These are phyloP conservation scores for Leptinotarsa undecemlineata DNA, from an alignment of 1,140 invertebrate genomes.

Conservation along the genomic window DNA sequence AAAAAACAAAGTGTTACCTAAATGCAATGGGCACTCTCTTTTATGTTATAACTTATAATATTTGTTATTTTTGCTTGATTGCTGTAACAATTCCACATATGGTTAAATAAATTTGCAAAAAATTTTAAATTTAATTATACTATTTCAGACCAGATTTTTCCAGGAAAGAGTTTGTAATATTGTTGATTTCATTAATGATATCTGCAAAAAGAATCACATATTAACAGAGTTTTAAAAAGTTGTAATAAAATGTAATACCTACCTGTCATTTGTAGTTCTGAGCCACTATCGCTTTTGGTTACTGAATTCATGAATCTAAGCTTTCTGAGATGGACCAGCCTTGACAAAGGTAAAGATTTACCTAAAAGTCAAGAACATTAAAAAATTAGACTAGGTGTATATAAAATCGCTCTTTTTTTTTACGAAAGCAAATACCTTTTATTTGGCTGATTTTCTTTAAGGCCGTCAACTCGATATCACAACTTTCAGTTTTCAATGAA, in stretches of 20 bases:
- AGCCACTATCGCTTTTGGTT: conserved; percentile 20
- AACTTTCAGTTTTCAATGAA: conserved; percentile 20
- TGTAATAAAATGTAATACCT: neutral
- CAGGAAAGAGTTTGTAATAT: conserved; percentile 9
- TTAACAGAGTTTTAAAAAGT: too few relatives aligned
- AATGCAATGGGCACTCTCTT: conserved; percentile 46
- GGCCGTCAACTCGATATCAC: neutral
- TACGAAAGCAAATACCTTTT: neutral
- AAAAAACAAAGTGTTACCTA: conserved; percentile 22
- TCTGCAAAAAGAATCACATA: conserved; percentile 24
- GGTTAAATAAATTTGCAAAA: neutral
- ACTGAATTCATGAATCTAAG: conserved; percentile 37
- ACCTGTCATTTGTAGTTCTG: conserved; percentile 42
- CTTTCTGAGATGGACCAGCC: conserved; percentile 35
- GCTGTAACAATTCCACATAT: too few relatives aligned
- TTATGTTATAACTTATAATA: conserved; percentile 44
- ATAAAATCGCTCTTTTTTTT: too few relatives aligned
- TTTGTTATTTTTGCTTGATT: too few relatives aligned
- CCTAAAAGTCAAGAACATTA: neutral
- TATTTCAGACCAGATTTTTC: neutral
- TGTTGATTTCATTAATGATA: conserved; percentile 31
- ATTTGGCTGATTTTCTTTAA: conserved; percentile 21
- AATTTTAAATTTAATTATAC: neutral
- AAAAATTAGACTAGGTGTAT: conserved; percentile 12
- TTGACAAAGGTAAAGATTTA: conserved; percentile 27